Evolutionary conservation across 1,140 invertebrate genomes (phyloP).

Genomic region (Drosophila lacertosa): DNA sequence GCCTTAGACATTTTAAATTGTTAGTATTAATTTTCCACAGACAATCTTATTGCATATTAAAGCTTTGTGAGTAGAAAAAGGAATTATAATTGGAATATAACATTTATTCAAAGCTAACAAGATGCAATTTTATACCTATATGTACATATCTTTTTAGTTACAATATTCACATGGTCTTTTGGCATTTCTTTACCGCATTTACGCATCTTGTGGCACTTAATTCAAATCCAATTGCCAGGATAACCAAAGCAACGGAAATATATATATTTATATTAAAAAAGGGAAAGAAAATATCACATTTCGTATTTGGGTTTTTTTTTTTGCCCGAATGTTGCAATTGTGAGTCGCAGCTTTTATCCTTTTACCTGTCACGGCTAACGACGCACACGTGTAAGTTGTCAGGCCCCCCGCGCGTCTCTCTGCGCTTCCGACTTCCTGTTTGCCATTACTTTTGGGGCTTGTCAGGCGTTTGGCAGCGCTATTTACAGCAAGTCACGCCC

Average conservation of each 20-base stretch:
- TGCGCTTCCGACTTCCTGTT: neutral
- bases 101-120: too few species aligned
- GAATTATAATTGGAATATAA: too few species aligned
- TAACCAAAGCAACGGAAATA: slow-evolving; percentile 27
- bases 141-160: neutral
- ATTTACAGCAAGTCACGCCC: slow-evolving; percentile 76
- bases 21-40: too few species aligned
- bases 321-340: slow-evolving; percentile 30
- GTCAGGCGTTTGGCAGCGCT: slow-evolving; percentile 48
- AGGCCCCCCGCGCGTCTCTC: neutral
- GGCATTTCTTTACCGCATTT: slow-evolving; percentile 22
- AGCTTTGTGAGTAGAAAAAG: too few species aligned
- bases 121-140: too few species aligned
- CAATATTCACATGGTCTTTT: slow-evolving; percentile 10
- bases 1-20: too few species aligned
- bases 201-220: slow-evolving; percentile 36
- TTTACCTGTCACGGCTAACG: slow-evolving; percentile 48
- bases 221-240: slow-evolving; percentile 41
- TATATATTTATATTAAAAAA: slow-evolving; percentile 10
- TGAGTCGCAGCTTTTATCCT: slow-evolving; percentile 20
- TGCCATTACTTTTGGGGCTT: slow-evolving; percentile 18
- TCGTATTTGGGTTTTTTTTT: slow-evolving; percentile 35
- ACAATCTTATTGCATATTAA: too few species aligned
- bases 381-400: slow-evolving; percentile 32
- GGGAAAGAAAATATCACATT: slow-evolving; percentile 46